Evolutionary conservation across 2,113 vertebrate species (phyloP).

Genomic region (Uria lomvia): DNA sequence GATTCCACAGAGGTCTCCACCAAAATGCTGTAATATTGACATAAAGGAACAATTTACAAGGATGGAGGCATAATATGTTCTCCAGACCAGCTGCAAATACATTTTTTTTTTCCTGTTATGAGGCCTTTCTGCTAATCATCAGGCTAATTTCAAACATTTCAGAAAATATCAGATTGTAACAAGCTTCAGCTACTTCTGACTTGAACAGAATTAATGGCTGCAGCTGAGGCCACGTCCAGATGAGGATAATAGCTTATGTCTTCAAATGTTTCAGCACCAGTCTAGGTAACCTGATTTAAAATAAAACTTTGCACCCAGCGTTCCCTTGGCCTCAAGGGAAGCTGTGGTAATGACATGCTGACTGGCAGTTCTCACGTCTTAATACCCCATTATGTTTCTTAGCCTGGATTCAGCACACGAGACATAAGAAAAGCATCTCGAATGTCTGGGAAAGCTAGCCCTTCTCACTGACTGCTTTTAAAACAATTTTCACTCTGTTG

Average conservation of each 20-base stretch:
- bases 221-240: not conserved
- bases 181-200: not conserved
- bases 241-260: not conserved
- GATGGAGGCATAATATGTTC: not conserved
- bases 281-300: not conserved
- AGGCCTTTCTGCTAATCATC: not conserved
- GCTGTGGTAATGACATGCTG: not conserved
- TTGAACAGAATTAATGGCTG: not conserved
- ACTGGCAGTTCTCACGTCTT: not conserved
- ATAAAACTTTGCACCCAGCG: not conserved
- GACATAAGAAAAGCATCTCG: not conserved
- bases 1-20: slow-evolving; percentile 10
- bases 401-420: not conserved
- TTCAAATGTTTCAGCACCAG: not conserved
- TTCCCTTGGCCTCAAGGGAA: not conserved
- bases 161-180: not conserved
- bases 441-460: not conserved
- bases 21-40: slow-evolving; percentile 12
- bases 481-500: not conserved
- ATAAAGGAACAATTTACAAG: slow-evolving; percentile 3
- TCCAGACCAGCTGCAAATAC: not conserved
- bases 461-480: not conserved
- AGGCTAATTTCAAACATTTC: slow-evolving; percentile 4
- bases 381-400: not conserved
- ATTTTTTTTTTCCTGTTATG: not conserved